phyloP scores from a whole-genome alignment of 2,888 invertebrate genomes.

The Meandrusa payeni region DNA sequence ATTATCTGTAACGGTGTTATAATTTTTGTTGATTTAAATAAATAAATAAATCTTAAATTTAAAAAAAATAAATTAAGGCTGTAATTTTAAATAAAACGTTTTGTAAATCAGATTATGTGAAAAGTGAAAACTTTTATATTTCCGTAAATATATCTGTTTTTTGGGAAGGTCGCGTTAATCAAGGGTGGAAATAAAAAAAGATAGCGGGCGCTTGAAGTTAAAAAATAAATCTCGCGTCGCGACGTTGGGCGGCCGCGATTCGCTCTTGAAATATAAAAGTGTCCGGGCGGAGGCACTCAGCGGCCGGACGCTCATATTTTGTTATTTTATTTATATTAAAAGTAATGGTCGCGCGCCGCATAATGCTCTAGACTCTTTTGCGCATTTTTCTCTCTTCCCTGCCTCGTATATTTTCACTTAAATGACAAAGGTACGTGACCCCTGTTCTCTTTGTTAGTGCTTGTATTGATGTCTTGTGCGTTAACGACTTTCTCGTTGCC shows the following conservation, averaged over 20 bases:
- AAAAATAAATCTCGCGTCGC: slow-evolving; percentile 54
- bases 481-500: slow-evolving; percentile 17
- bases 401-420: slow-evolving; percentile 79
- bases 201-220: slow-evolving; percentile 32
- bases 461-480: slow-evolving; percentile 25
- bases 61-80: no score
- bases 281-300: slow-evolving; percentile 75
- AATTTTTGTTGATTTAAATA: no score
- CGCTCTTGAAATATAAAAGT: slow-evolving; percentile 74
- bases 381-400: slow-evolving; percentile 73
- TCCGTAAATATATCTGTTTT: no score
- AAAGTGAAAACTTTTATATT: no score
- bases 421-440: slow-evolving; percentile 74
- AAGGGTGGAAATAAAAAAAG: slow-evolving; percentile 26
- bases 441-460: slow-evolving; percentile 56
- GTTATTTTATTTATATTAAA: slow-evolving; percentile 81
- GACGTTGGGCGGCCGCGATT: slow-evolving; percentile 36
- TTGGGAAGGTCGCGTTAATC: neutral
- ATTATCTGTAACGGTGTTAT: no score
- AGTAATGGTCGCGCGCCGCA: slow-evolving; percentile 76
- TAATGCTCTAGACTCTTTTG: slow-evolving; percentile 74
- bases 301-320: slow-evolving; percentile 81
- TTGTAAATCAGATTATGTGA: no score
- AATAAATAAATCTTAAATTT: no score
- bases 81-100: no score